Evolutionary conservation across 2,113 vertebrate genomes (phyloP), one percentile per base, ranked within the genome.

Genomic region (Leucoraja erinaceus): DNA sequence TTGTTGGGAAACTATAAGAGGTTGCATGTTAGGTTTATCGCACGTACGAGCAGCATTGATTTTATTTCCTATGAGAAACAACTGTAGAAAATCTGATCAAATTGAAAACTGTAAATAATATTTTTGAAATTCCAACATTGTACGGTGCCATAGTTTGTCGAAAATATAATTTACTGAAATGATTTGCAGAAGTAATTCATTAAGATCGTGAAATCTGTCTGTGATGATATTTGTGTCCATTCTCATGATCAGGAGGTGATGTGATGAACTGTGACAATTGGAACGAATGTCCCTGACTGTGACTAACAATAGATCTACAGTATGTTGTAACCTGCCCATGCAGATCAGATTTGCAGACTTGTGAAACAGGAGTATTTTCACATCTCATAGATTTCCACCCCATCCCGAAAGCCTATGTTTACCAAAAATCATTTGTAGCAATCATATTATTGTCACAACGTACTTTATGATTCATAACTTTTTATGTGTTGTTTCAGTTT

Each of bases 361-460:
- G 90, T 91, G 90, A 91, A 91, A 91, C 22, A 74, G 68, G 7
- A 91, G 90, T 4, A 90, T 90, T 90, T 90, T 90, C 33, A 72
- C 68, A 54, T 22, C 10, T 91, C 68, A 72, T 47, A 33, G 66
- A 70, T 91, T 91, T 54, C 33, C 38, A 91, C 38, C 22, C 33
- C 20, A 22, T 54, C 31, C 7, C 12, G 78, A 54, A 25, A 72
- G 16, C 16, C 18, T 25, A 47, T 10, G 22, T 91, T 74, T 91
- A 25, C 72, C 68, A 91, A 12, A 91, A 74, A 91, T 4, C 38
- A 68, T 66, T 18, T n/a, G n/a, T 16, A 25, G 47, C 9, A 28
- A 74, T 20, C 3, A 16, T 70, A 84, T 84, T 59, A 84, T 84
- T 59, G 70, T 20, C 22, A 72, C 18, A 20, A 20, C 5, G 38